Percentiles rank a stretch among this genome's conserved stretches.
These are phyloP conservation scores for Peribatodes rhomboidaria DNA, from an alignment of 2,888 invertebrate genomes.

Conservation along the genomic window DNA sequence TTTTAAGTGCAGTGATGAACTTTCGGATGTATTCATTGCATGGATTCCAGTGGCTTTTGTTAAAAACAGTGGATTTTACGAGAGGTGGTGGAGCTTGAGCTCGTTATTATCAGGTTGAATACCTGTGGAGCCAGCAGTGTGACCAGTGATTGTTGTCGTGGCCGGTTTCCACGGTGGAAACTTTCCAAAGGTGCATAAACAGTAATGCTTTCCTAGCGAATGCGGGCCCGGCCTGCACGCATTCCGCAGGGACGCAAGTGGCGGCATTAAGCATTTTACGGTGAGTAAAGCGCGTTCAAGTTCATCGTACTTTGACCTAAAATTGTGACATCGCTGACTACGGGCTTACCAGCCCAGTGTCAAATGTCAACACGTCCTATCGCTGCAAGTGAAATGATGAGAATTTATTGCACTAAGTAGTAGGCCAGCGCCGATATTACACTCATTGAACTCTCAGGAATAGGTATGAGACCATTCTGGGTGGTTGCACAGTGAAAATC, in stretches of 20 bases:
- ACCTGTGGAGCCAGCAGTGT: slow-evolving; percentile 75
- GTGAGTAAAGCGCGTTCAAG: slow-evolving; percentile 83
- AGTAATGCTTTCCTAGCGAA: slow-evolving; percentile 84
- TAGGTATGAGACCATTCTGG: neutral
- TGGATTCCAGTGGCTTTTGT: slow-evolving; percentile 83
- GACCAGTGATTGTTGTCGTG: slow-evolving; percentile 86
- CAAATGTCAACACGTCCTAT: slow-evolving; percentile 65
- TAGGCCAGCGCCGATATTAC: slow-evolving; percentile 23
- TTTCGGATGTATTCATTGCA: slow-evolving; percentile 68
- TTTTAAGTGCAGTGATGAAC: slow-evolving; percentile 66
- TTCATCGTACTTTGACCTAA: slow-evolving; percentile 85
- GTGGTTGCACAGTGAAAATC: neutral
- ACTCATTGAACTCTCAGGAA: slow-evolving; percentile 12
- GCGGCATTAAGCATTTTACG: slow-evolving; percentile 85
- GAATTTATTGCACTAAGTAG: slow-evolving; percentile 48
- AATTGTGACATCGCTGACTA: slow-evolving; percentile 66
- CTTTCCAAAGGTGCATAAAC: slow-evolving; percentile 85
- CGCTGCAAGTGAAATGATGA: slow-evolving; percentile 51
- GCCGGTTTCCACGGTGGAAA: slow-evolving; percentile 84
- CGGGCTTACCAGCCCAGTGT: slow-evolving; percentile 60
- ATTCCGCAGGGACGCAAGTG: slow-evolving; percentile 85
- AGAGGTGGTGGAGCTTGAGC: slow-evolving; percentile 75
- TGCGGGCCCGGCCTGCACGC: slow-evolving; percentile 83
- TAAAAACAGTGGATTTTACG: slow-evolving; percentile 78
- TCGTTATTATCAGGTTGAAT: slow-evolving; percentile 72